A percentile compares a stretch with the other conserved stretches of the same genome.
phyloP scores from a whole-genome alignment of 2,113 vertebrate species.

The Ceratotherium simum region DNA sequence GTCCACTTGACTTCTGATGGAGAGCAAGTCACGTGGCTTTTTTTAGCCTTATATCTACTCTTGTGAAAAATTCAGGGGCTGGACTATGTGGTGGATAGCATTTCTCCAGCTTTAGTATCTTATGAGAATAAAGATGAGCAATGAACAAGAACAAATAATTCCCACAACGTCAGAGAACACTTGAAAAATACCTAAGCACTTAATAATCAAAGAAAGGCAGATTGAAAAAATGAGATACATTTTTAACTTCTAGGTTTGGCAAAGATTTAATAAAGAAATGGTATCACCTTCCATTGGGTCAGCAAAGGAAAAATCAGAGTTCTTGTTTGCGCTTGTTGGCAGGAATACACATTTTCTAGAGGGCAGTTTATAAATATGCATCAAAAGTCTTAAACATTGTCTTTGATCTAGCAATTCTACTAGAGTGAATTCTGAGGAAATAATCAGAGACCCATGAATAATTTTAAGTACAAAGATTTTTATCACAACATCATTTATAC shows the following conservation, averaged over 20 bases:
- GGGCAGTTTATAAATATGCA: neutral
- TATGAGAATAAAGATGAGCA: neutral
- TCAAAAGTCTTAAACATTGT: neutral
- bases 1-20: neutral
- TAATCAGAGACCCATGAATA: neutral
- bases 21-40: neutral
- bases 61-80: neutral
- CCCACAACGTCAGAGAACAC: neutral
- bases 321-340: neutral
- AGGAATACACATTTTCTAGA: neutral
- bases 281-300: neutral
- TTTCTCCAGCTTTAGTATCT: neutral
- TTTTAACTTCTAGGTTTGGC: neutral
- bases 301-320: neutral
- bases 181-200: neutral
- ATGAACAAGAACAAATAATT: neutral
- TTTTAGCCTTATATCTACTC: neutral
- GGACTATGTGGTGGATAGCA: neutral
- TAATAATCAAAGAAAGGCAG: neutral
- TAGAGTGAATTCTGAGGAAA: neutral
- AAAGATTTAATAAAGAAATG: neutral
- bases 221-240: neutral
- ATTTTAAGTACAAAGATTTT: neutral
- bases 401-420: neutral
- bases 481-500: neutral